Evolutionary conservation across 1,140 invertebrate species (phyloP), one percentile per base, ranked within the genome.

Genomic region (Arctopsyche grandis): DNA sequence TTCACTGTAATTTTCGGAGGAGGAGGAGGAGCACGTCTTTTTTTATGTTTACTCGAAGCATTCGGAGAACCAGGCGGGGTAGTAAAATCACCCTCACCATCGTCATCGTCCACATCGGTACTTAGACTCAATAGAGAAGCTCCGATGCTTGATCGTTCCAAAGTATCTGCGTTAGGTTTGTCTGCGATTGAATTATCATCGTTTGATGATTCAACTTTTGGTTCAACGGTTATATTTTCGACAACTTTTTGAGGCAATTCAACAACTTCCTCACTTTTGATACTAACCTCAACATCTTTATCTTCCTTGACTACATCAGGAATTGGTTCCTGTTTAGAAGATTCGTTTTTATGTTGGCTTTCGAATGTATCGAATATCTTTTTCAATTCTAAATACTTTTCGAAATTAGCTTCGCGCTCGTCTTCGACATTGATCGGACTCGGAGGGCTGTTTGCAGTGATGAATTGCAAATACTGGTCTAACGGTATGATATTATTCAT

Each of bases 51-150:
- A 81, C 52, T 84, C 87, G 88, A 83, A 83, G 85, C 76, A 83
- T 84, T 86, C 12, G 88, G 88, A 0, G 87, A 88, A 82, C 86
- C 84, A 76, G 85, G 85, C 16, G 87, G 88, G n/a, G 88, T 88
- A n/a, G 85, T 86, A 81, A 87, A 89, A 66, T 87, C 87, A 9
- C 84, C 85, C 82, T 89, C 87, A 79, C 86, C 85, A 52, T 86
- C 85, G 76, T 75, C 69, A 58, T 86, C 85, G 76, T 75, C 69
- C 43, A 38, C 29, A 24, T 80, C 81, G 9, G 79, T 81, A 66
- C 69, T 83, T 24, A 81, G 46, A 77, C 75, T 83, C 43, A 77
- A 81, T n/a, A 79, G 76, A 16, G 77, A 80, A 58, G 70, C 79
- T 10, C 73, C 77, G 10, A 70, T 60, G 19, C 16, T 38, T 38